Evolutionary conservation across 2,888 invertebrate species (phyloP).

Genomic region (Ryuthela nishihirai): DNA sequence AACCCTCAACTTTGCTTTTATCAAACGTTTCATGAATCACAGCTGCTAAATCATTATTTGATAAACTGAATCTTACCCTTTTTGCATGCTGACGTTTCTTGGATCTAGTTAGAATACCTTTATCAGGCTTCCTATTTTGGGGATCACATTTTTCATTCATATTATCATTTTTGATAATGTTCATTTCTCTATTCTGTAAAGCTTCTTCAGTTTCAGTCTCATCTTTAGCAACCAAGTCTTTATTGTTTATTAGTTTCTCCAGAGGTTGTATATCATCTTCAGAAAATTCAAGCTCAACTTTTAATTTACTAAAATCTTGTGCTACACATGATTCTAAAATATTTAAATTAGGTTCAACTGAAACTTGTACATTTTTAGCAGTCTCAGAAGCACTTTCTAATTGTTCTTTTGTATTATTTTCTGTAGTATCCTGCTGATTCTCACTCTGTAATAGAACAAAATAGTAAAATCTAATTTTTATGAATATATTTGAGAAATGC

Average conservation of each 20-base stretch:
- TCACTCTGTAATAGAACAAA: background rate
- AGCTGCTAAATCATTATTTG: no score
- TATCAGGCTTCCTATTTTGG: no score
- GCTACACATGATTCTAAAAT: slow-evolving; percentile 44
- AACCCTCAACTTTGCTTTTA: no score
- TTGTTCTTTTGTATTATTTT: slow-evolving; percentile 1
- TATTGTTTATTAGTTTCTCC: slow-evolving; percentile 39
- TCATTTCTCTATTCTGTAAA: no score
- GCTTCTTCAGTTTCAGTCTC: slow-evolving; percentile 2
- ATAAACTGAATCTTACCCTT: no score
- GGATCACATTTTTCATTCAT: no score
- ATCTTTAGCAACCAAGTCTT: slow-evolving; percentile 30
- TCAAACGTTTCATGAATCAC: no score
- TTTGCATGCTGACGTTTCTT: no score
- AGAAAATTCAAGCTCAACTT: slow-evolving; percentile 49
- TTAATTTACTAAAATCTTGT: slow-evolving; percentile 51
- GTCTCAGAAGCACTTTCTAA: background rate
- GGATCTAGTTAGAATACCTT: no score
- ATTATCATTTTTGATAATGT: no score
- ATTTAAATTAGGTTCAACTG: background rate
- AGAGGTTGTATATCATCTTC: slow-evolving; percentile 50
- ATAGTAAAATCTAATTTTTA: no score
- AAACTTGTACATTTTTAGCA: background rate
- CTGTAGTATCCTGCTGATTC: background rate
- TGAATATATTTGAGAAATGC: no score